phyloP scores from a whole-genome alignment of 2,797 vertebrate species.

The Hephaestus fuliginosus region DNA sequence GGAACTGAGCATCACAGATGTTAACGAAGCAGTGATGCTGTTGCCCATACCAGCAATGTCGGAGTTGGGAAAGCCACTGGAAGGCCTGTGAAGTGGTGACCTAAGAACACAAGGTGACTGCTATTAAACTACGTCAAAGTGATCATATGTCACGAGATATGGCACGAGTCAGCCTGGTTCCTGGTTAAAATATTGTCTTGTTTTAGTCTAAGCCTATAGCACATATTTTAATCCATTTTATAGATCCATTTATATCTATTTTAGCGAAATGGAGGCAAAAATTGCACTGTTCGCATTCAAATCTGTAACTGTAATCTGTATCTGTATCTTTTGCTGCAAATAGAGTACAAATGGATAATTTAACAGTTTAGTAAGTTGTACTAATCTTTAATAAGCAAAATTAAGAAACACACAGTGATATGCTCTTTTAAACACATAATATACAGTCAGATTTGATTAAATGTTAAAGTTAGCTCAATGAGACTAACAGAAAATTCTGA shows the following conservation, averaged over 20 bases:
- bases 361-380: too few species aligned
- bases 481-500: background rate
- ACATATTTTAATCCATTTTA: background rate
- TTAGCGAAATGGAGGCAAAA: background rate
- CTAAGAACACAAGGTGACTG: slow-evolving; percentile 67
- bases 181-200: background rate
- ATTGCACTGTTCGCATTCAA: background rate
- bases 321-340: too few species aligned
- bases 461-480: background rate
- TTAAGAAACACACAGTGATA: background rate
- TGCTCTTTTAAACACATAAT: background rate
- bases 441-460: background rate
- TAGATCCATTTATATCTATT: background rate
- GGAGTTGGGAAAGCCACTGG: slow-evolving; percentile 88
- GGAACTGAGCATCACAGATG: slow-evolving; percentile 89
- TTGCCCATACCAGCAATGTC: slow-evolving; percentile 85
- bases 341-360: too few species aligned
- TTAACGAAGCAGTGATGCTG: slow-evolving; percentile 83
- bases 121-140: slow-evolving; percentile 1
- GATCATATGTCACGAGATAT: background rate
- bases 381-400: too few species aligned
- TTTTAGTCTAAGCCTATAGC: background rate
- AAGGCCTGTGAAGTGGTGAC: slow-evolving; percentile 85
- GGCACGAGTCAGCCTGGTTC: background rate
- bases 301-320: background rate